Conservation (phyloP, 2,888 invertebrate species). For the Camptogramma bilineatum region DNA sequence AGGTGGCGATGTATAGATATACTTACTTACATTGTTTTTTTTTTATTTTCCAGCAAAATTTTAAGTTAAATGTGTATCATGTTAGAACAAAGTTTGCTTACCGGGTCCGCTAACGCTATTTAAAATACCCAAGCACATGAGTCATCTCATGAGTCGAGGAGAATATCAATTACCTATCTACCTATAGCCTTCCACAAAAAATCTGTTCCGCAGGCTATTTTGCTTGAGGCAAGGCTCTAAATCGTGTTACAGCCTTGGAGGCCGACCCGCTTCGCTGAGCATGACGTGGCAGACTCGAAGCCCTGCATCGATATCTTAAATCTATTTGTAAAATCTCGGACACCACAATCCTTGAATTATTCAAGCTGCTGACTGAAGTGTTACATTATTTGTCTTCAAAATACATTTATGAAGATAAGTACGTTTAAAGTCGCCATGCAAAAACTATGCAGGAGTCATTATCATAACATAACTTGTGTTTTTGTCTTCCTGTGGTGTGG, state of each 20-base stretch:
- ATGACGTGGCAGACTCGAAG: constrained; percentile 68
- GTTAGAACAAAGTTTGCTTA: too few relatives aligned
- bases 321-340: constrained; percentile 53
- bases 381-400: neutral
- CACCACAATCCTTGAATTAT: constrained; percentile 3
- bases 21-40: too few relatives aligned
- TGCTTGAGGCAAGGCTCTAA: constrained; percentile 63
- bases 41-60: too few relatives aligned
- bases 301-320: constrained; percentile 72
- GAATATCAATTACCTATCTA: constrained; percentile 25
- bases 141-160: constrained; percentile 38
- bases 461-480: too few relatives aligned
- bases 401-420: neutral
- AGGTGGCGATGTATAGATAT: too few relatives aligned
- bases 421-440: too few relatives aligned
- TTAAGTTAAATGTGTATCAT: too few relatives aligned
- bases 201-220: constrained; percentile 62
- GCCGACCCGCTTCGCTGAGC: constrained; percentile 75
- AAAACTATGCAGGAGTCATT: too few relatives aligned
- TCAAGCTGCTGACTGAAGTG: neutral
- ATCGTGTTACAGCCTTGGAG: constrained; percentile 79
- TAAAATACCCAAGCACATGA: constrained; percentile 17
- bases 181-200: constrained; percentile 50
- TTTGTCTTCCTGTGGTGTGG: too few relatives aligned
- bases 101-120: too few relatives aligned